Evolutionary conservation across 2,113 vertebrate species (phyloP).

Genomic region (Trematomus loennbergii): DNA sequence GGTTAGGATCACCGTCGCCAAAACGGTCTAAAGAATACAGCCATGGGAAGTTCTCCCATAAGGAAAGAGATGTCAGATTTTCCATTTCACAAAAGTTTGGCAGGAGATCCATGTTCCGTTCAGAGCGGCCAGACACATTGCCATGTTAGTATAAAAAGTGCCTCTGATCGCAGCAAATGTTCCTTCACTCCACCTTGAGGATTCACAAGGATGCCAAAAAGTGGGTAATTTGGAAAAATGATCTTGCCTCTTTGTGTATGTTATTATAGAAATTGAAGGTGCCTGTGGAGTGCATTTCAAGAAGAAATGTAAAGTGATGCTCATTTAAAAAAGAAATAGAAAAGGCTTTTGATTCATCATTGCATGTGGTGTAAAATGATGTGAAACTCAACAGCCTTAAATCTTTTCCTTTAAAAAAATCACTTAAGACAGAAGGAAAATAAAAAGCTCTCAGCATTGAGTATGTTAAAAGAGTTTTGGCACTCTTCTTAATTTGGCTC

Average conservation of each 20-base stretch:
- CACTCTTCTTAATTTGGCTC: neutral
- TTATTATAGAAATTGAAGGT: conserved; percentile 43
- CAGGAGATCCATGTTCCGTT: conserved; percentile 58
- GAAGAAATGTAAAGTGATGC: conserved; percentile 9
- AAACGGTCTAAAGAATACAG: conserved; percentile 55
- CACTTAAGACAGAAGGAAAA: neutral
- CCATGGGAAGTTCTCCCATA: conserved; percentile 69
- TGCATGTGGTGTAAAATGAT: neutral
- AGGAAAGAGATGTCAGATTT: conserved; percentile 76
- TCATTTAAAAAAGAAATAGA: conserved; percentile 10
- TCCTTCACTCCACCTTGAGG: conserved; percentile 54
- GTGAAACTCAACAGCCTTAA: neutral
- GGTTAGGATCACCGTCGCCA: conserved; percentile 14
- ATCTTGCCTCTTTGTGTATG: conserved; percentile 43
- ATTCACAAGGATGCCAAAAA: conserved; percentile 59
- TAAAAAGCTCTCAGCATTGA: neutral
- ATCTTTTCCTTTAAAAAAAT: conserved; percentile 9
- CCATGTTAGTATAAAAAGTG: conserved; percentile 74
- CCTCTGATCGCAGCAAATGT: conserved; percentile 64
- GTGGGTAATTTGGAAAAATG: conserved; percentile 53
- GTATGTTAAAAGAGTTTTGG: neutral
- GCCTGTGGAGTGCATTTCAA: conserved; percentile 30
- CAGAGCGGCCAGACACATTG: conserved; percentile 71
- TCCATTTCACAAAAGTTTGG: conserved; percentile 77
- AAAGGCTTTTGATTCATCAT: neutral